phyloP scores from a whole-genome alignment of 2,888 invertebrate genomes.

The Cryptophagus acutangulus region DNA sequence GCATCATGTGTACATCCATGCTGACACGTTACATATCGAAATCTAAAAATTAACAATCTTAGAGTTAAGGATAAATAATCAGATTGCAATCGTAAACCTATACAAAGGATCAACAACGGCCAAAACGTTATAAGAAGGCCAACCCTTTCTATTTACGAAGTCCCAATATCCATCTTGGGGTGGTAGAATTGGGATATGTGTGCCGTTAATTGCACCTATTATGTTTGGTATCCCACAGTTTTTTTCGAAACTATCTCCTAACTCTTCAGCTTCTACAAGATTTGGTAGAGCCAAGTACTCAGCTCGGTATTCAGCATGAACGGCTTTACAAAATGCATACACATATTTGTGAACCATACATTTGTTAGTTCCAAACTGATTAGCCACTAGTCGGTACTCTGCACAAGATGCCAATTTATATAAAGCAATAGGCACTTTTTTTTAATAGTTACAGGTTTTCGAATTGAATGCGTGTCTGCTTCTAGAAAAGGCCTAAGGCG shows the following conservation, averaged over 20 bases:
- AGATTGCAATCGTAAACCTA: too few species aligned
- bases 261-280: slow-evolving; percentile 1
- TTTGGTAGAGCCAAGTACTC: slow-evolving; percentile 6
- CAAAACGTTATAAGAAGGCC: neutral
- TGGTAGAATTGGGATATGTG: slow-evolving; percentile 12
- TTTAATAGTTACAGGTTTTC: too few species aligned
- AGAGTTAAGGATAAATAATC: too few species aligned
- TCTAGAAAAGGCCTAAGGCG: too few species aligned
- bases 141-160: slow-evolving; percentile 14
- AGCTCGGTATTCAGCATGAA: neutral
- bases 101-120: slow-evolving; percentile 8
- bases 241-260: neutral
- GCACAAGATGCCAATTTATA: too few species aligned
- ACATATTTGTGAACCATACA: slow-evolving; percentile 6
- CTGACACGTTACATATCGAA: slow-evolving; percentile 5
- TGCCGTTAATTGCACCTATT: slow-evolving; percentile 11
- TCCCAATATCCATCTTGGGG: slow-evolving; percentile 13
- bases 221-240: slow-evolving; percentile 7
- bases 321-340: slow-evolving; percentile 4
- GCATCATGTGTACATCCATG: slow-evolving; percentile 9
- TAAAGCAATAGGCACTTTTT: too few species aligned
- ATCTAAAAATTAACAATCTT: too few species aligned
- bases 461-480: too few species aligned
- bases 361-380: slow-evolving; percentile 11
- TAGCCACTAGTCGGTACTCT: slow-evolving; percentile 9